Evolutionary conservation across 2,797 vertebrate species (phyloP).

Genomic region (Mormyrops boulengeri): DNA sequence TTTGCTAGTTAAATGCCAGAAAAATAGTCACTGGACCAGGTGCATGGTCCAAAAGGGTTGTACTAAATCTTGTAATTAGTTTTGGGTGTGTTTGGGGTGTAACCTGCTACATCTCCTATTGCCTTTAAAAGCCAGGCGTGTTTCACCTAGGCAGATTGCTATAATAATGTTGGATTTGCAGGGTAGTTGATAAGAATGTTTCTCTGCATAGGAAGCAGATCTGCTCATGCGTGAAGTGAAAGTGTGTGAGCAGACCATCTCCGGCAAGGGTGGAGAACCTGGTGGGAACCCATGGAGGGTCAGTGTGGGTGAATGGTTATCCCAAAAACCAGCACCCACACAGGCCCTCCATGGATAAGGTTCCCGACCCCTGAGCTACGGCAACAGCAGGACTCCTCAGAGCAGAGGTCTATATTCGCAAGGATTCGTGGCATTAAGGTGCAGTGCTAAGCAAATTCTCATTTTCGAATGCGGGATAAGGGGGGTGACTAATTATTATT

Average conservation of each 20-base stretch:
- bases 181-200: not conserved
- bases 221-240: not conserved
- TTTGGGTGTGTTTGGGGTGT: not conserved
- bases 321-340: not conserved
- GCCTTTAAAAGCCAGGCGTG: not conserved
- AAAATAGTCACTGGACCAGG: not conserved
- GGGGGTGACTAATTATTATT: not conserved
- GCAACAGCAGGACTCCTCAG: not conserved
- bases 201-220: not conserved
- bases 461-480: not conserved
- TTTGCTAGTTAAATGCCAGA: not conserved
- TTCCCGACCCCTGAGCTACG: not conserved
- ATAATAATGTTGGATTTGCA: not conserved
- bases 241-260: not conserved
- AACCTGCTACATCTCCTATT: not conserved
- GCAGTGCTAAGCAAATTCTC: not conserved
- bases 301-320: too few relatives aligned
- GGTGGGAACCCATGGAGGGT: not conserved
- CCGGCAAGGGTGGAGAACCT: not conserved
- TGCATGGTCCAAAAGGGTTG: not conserved
- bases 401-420: not conserved
- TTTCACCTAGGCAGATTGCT: not conserved
- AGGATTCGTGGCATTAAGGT: not conserved
- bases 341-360: not conserved
- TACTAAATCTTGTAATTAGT: not conserved